These are phyloP conservation scores for Amphiura filiformis DNA, from an alignment of 35 echinoderm and acorn worm species.

Conservation along the genomic window DNA sequence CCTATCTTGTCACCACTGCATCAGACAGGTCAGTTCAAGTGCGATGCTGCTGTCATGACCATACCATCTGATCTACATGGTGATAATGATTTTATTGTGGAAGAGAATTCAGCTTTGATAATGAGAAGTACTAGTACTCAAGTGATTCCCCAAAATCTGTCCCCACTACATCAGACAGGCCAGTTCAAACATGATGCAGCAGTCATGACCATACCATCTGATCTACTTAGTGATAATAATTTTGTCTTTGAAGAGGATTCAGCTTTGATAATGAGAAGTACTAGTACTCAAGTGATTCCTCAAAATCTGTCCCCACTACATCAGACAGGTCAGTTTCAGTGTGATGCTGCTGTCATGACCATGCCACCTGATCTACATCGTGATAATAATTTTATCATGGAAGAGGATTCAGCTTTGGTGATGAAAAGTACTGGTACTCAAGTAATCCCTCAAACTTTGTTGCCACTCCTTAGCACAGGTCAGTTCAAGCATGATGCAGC, in stretches of 20 bases:
- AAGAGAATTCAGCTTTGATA: too few relatives aligned
- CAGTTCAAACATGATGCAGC: slow-evolving; percentile 10
- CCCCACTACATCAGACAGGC: too few relatives aligned
- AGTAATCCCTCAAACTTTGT: background rate
- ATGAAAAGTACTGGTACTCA: background rate
- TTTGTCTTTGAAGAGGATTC: background rate
- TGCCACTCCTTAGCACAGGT: too few relatives aligned
- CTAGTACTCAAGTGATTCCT: background rate
- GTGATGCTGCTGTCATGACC: slow-evolving; percentile 27
- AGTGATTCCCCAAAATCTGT: background rate
- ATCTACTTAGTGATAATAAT: background rate
- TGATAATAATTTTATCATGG: too few relatives aligned
- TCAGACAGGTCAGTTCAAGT: background rate
- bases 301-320: background rate
- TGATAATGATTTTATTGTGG: too few relatives aligned
- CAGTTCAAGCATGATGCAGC: slow-evolving; percentile 6
- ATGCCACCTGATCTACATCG: too few relatives aligned
- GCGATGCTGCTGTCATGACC: slow-evolving; percentile 21
- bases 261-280: background rate
- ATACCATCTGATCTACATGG: too few relatives aligned
- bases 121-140: background rate
- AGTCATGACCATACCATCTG: background rate
- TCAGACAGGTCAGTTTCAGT: background rate
- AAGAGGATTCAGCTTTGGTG: background rate
- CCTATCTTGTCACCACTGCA: too few relatives aligned